phyloP scores from a whole-genome alignment of 2,113 vertebrate genomes.

The Limanda limanda region DNA sequence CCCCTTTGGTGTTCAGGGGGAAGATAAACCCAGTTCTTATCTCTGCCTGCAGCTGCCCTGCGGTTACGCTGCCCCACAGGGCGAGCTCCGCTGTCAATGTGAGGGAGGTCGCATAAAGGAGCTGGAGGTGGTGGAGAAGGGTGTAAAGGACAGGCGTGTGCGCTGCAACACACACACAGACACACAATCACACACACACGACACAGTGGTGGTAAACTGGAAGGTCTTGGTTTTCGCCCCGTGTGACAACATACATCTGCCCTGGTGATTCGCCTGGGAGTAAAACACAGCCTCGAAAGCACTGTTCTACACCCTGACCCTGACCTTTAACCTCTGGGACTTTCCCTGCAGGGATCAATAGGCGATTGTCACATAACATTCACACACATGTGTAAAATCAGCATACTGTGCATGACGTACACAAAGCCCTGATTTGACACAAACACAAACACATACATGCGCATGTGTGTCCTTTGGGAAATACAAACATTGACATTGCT shows the following conservation, averaged over 20 bases:
- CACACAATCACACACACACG: slow-evolving; percentile 1
- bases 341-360: slow-evolving; percentile 19
- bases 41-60: slow-evolving; percentile 67
- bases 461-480: slow-evolving; percentile 11
- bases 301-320: slow-evolving; percentile 8
- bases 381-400: slow-evolving; percentile 11
- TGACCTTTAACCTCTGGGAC: slow-evolving; percentile 34
- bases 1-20: slow-evolving; percentile 46
- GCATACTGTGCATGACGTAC: neutral
- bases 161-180: slow-evolving; percentile 19
- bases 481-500: slow-evolving; percentile 49
- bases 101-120: slow-evolving; percentile 54
- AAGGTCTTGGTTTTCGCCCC: slow-evolving; percentile 1
- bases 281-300: neutral
- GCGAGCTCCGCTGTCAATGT: slow-evolving; percentile 58
- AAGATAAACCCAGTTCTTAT: slow-evolving; percentile 72
- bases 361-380: slow-evolving; percentile 11
- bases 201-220: neutral
- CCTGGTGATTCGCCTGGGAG: neutral
- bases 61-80: slow-evolving; percentile 52
- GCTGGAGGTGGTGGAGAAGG: slow-evolving; percentile 10
- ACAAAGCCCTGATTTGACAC: neutral
- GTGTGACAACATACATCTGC: slow-evolving; percentile 14
- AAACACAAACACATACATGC: neutral
- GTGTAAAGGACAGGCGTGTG: slow-evolving; percentile 16